phyloP scores from a whole-genome alignment of 2,888 invertebrate genomes.

The Sarcophaga subvicina region DNA sequence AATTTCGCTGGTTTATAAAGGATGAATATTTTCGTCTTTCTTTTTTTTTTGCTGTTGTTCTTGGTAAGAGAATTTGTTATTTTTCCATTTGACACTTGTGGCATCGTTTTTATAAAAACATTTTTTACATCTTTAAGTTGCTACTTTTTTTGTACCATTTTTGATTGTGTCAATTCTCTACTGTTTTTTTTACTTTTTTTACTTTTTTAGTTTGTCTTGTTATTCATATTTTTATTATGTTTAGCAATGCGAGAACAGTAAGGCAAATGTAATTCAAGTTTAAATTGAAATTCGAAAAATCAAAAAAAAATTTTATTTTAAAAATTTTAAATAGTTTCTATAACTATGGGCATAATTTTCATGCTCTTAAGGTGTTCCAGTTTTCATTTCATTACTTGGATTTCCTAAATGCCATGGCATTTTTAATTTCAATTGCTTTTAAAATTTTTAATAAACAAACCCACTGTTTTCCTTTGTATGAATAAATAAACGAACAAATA shows the following conservation, averaged over 20 bases:
- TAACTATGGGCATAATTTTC: no score
- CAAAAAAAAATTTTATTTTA: no score
- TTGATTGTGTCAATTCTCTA: slow-evolving; percentile 39
- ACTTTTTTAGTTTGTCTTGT: slow-evolving; percentile 36
- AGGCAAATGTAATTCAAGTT: background rate
- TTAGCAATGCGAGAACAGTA: background rate
- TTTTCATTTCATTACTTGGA: no score
- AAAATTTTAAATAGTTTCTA: no score
- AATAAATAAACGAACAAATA: slow-evolving; percentile 22
- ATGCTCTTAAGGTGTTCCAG: no score
- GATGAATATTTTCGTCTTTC: background rate
- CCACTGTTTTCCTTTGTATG: slow-evolving; percentile 19
- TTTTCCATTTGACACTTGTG: slow-evolving; percentile 67
- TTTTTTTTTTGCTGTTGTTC: slow-evolving; percentile 7
- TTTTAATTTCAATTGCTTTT: no score
- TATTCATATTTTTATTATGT: slow-evolving; percentile 52
- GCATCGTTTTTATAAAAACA: slow-evolving; percentile 65
- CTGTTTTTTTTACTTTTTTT: background rate
- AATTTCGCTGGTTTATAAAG: background rate
- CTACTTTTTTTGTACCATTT: slow-evolving; percentile 17
- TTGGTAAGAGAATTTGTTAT: slow-evolving; percentile 50
- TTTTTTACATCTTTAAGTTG: slow-evolving; percentile 47
- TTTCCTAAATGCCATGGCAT: no score
- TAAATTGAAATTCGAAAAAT: background rate
- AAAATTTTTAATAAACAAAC: background rate